These are phyloP conservation scores for Pseudolaguvia tuberculata DNA, from an alignment of 2,113 vertebrate species.

Conservation along the genomic window DNA sequence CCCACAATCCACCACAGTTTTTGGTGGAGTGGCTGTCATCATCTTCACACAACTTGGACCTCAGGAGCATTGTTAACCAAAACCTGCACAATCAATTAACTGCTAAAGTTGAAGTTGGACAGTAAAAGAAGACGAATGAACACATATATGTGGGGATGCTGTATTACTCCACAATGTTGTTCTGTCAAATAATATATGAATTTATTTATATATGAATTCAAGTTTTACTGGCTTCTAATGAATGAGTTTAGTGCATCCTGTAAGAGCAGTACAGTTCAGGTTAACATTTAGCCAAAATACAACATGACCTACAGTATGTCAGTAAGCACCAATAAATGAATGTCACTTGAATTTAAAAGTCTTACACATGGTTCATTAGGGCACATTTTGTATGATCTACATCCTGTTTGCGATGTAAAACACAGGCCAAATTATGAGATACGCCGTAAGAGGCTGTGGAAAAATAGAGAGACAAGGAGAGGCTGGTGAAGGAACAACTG, in stretches of 20 bases:
- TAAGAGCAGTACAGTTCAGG: constrained; percentile 29
- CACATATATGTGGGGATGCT: constrained; percentile 13
- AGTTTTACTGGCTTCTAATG: constrained; percentile 6
- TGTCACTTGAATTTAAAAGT: constrained; percentile 41
- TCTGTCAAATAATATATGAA: background rate
- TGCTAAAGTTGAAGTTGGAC: background rate
- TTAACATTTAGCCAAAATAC: constrained; percentile 23
- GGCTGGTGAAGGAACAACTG: background rate
- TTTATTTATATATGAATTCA: constrained; percentile 15
- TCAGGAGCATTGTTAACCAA: constrained; percentile 22
- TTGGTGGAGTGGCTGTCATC: too few species aligned
- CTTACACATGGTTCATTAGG: constrained; percentile 2
- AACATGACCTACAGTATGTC: constrained; percentile 27
- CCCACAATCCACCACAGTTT: constrained; percentile 37
- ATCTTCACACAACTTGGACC: constrained; percentile 20
- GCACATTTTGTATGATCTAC: too few species aligned
- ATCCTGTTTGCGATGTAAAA: too few species aligned
- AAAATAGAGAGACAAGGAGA: background rate
- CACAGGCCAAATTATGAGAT: background rate
- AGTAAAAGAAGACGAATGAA: background rate
- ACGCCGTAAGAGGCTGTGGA: background rate
- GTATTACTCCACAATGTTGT: constrained; percentile 32
- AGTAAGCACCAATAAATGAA: constrained; percentile 45
- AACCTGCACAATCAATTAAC: constrained; percentile 35
- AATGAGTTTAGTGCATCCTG: constrained; percentile 19